Evolutionary conservation across 1,140 invertebrate species (phyloP), one percentile per base, ranked within the genome.

Genomic region (Drosophila sp.): DNA sequence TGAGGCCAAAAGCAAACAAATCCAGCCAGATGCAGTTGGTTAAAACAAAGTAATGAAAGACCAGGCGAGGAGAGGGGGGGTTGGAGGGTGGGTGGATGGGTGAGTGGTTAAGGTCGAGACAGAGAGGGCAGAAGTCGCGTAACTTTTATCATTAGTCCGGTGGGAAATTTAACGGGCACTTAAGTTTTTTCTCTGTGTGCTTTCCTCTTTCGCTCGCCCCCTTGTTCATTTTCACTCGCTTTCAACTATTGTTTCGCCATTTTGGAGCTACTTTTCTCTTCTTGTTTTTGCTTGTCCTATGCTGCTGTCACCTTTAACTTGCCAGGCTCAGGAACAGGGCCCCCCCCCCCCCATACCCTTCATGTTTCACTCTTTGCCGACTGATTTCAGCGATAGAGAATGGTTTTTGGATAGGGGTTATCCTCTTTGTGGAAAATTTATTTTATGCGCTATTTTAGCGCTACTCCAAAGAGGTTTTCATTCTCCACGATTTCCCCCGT

Each of bases 151-250:
- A 87, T 87, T 87, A 87, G 84, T 83, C 84, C 84, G 80, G 17
- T 87, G 84, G 84, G 84, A 87, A 87, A 87, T 87, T 87, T 87
- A 87, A 87, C 84, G 84, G 84, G 84, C 84, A 87, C 84, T 87
- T 87, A 87, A 89, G 84, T 87, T 83, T 79, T 83, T 76, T 75
- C 25, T 50, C 6, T 50, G 44, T 50, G 25, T 50, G 23, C 10
- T 17, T 25, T 47, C 1, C 44, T 47, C 10, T 7, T 17, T 47
- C 25, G 2, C 23, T 27, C 27, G 10, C 3, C 8, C 17, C 4
- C 6, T 27, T 27, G 23, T 50, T 50, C 44, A 50, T 50, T 50
- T 50, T 27, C 73, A 89, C 76, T 87, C 84, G 76, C 62, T 87
- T 78, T 89, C 73, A 83, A 89, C 76, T 87, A 87, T 87, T 87